Conservation (phyloP, 2,888 invertebrate genomes). For the Epirrita christyi region DNA sequence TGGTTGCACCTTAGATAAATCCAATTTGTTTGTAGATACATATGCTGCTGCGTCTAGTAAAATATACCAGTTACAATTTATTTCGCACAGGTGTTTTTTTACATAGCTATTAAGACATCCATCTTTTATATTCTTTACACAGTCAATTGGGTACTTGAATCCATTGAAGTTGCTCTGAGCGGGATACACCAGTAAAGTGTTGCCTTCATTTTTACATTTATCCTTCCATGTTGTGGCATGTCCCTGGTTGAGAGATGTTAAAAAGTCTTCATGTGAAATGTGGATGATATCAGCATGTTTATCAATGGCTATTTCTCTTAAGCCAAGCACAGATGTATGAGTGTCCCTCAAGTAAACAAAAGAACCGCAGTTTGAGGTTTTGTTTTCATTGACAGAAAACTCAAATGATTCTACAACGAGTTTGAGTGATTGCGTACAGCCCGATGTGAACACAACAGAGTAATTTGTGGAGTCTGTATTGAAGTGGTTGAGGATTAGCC, state of each 20-base stretch:
- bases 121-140: constrained; percentile 86
- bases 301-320: constrained; percentile 90
- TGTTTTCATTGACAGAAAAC: constrained; percentile 70
- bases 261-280: constrained; percentile 85
- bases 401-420: constrained; percentile 92
- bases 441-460: constrained; percentile 96
- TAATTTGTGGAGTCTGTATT: constrained; percentile 92
- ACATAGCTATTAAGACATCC: constrained; percentile 81
- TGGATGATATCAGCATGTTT: constrained; percentile 83
- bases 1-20: constrained; percentile 89
- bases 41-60: constrained; percentile 94
- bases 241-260: constrained; percentile 58
- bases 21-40: constrained; percentile 90
- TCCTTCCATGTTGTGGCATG: constrained; percentile 39
- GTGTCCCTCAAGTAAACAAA: constrained; percentile 95
- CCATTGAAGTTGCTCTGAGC: constrained; percentile 98
- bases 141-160: constrained; percentile 92
- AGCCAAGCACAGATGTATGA: constrained; percentile 97
- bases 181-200: constrained; percentile 91
- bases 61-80: constrained; percentile 87
- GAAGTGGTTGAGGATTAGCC: constrained; percentile 93
- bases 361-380: constrained; percentile 75
- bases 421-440: constrained; percentile 95
- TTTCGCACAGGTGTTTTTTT: constrained; percentile 63
- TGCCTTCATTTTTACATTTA: constrained; percentile 54